Evolutionary conservation across 1,140 invertebrate species (phyloP), one percentile per base, ranked within the genome.

Genomic region (Ruditapes philippinarum): DNA sequence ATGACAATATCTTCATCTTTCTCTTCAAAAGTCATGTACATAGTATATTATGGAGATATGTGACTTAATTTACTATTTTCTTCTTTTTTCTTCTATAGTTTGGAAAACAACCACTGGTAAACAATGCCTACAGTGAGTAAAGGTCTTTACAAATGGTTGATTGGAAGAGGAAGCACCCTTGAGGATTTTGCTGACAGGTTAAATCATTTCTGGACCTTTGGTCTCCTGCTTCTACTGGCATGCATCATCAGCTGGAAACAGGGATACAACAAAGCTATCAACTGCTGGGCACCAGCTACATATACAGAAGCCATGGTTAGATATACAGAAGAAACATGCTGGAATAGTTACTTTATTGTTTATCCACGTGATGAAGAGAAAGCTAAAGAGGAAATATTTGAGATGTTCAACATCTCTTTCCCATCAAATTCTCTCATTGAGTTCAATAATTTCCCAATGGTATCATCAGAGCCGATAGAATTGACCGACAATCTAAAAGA

Each of bases 161-260:
- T 82, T 38, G 17, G 49, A 19, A 19, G 78, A 28, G 45, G 42
- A 17, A 78, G 78, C 42, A 54, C 51, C 17, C 62, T 88, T 5
- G 86, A 81, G 33, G 86, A 88, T 65, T 54, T 81, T 28, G 76
- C 86, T 14, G 86, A 88, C 78, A 38, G 86, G 12, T 49, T 88
- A 22, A 88, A 74, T 31, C 78, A 88, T 49, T 54, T 88, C 40
- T 88, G 86, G 86, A 88, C 86, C 22, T 80, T 88, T 40, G 86
- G 86, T 36, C 78, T 88, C 0, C 86, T 88, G 31, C 25, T 88
- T 0, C 76, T 88, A 0, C 31, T 88, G 1, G 76, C 65, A 17
- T 22, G 28, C 19, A 45, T 88, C 9, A 19, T 74, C 0, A 74
- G 42, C 33, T 88, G 86, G 86, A 42, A 54, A 74, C 86, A 88